Percentiles rank a stretch among this genome's conserved stretches.
Conservation (phyloP, 2,113 vertebrate species). For the Elgaria multicarinata region DNA sequence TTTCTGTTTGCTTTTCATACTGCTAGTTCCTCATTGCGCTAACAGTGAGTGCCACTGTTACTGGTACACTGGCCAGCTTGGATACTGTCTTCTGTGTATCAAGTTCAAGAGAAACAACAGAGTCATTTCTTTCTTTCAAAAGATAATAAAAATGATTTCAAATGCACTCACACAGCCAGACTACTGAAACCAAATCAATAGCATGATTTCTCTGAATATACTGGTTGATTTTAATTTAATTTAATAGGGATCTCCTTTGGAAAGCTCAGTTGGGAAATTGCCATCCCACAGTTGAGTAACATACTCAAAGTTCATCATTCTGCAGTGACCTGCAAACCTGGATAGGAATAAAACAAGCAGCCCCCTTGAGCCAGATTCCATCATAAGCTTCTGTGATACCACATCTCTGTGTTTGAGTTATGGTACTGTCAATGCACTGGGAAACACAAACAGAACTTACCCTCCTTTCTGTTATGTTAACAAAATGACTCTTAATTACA, state of each 20-base stretch:
- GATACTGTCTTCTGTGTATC: background rate
- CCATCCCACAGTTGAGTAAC: no score
- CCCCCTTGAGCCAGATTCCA: background rate
- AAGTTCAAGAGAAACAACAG: background rate
- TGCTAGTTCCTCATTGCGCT: no score
- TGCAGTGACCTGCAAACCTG: background rate
- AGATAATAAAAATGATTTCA: background rate
- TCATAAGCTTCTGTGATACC: slow-evolving; percentile 3
- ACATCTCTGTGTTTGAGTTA: background rate
- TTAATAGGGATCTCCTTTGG: background rate
- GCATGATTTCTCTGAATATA: background rate
- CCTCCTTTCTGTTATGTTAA: background rate
- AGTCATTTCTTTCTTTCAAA: background rate
- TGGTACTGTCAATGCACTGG: slow-evolving; percentile 16
- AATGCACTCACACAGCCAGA: background rate
- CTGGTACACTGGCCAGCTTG: no score
- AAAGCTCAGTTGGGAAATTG: background rate
- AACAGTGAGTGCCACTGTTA: no score
- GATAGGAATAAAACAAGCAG: background rate
- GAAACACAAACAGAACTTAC: slow-evolving; percentile 28
- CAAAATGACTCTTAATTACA: slow-evolving; percentile 25
- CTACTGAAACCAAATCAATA: background rate
- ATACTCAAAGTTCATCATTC: background rate
- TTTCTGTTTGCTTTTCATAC: no score
- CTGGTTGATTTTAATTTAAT: background rate